A percentile compares a stretch with the other conserved stretches of the same genome.
Evolutionary conservation across 2,797 vertebrate species (phyloP).

Genomic region (Coranthus polyacanthus): DNA sequence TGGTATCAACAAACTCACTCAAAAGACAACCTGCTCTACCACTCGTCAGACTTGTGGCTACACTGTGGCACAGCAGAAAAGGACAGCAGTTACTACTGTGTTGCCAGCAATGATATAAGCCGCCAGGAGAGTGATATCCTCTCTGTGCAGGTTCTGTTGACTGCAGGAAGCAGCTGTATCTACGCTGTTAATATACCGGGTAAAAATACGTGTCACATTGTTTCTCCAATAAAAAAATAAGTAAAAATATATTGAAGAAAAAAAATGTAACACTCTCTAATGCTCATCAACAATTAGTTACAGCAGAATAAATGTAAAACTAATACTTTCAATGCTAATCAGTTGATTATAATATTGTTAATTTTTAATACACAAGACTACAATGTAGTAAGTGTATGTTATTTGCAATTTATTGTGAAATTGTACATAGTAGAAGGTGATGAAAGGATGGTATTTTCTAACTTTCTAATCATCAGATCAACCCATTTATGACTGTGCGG

Average conservation of each 20-base stretch:
- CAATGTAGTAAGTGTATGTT: too few species aligned
- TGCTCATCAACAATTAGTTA: too few species aligned
- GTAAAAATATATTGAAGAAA: not conserved
- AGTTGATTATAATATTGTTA: too few species aligned
- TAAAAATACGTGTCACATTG: constrained; percentile 24
- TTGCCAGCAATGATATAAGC: constrained; percentile 70
- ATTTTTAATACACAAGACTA: too few species aligned
- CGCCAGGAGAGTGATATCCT: constrained; percentile 66
- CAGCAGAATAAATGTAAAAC: too few species aligned
- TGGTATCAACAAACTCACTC: constrained; percentile 70
- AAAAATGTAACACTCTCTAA: not conserved
- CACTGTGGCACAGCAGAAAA: constrained; percentile 60
- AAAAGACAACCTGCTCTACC: constrained; percentile 29
- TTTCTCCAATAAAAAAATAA: not conserved
- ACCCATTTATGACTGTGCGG: constrained; percentile 65
- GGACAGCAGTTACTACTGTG: constrained; percentile 67
- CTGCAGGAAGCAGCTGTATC: constrained; percentile 67
- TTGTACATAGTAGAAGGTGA: not conserved
- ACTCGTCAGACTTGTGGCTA: constrained; percentile 62
- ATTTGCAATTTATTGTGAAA: constrained; percentile 13
- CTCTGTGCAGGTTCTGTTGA: constrained; percentile 61
- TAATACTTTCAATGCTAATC: too few species aligned
- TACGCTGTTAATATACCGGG: constrained; percentile 72
- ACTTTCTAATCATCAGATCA: constrained; percentile 55
- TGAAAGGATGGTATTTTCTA: not conserved